Evolutionary conservation across 2,888 invertebrate genomes (phyloP).

Genomic region (Ceriagrion tenellum): DNA sequence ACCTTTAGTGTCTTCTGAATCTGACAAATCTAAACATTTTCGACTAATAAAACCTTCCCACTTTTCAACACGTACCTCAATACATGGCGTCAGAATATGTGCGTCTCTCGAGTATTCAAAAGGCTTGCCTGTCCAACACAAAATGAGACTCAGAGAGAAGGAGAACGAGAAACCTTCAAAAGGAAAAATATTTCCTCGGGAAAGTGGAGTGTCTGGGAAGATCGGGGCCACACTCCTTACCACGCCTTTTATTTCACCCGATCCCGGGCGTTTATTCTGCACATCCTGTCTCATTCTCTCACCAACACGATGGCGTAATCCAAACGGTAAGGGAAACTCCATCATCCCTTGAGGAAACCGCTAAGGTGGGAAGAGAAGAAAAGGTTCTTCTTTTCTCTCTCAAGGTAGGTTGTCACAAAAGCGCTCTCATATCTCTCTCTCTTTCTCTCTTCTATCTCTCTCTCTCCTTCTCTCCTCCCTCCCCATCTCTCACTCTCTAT

Average conservation of each 20-base stretch:
- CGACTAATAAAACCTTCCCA: not conserved
- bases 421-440: not conserved
- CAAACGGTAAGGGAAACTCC: not conserved
- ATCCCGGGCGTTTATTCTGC: not conserved
- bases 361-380: not conserved
- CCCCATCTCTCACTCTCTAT: not conserved
- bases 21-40: too few relatives aligned
- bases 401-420: slow-evolving; percentile 22
- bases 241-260: not conserved
- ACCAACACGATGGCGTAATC: not conserved
- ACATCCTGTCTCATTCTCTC: not conserved
- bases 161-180: not conserved
- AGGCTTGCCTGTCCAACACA: not conserved
- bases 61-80: not conserved
- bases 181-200: not conserved
- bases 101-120: not conserved
- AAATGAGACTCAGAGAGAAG: not conserved
- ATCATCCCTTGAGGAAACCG: slow-evolving; percentile 16
- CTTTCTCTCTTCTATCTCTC: too few relatives aligned
- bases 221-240: not conserved
- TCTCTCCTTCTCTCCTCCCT: too few relatives aligned
- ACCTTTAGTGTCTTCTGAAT: too few relatives aligned
- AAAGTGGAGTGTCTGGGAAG: not conserved
- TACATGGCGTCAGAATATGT: not conserved
- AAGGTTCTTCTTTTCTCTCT: not conserved